These are phyloP conservation scores for Andinoacara biseriatus DNA, from an alignment of 2,113 vertebrate genomes.

Conservation along the genomic window DNA sequence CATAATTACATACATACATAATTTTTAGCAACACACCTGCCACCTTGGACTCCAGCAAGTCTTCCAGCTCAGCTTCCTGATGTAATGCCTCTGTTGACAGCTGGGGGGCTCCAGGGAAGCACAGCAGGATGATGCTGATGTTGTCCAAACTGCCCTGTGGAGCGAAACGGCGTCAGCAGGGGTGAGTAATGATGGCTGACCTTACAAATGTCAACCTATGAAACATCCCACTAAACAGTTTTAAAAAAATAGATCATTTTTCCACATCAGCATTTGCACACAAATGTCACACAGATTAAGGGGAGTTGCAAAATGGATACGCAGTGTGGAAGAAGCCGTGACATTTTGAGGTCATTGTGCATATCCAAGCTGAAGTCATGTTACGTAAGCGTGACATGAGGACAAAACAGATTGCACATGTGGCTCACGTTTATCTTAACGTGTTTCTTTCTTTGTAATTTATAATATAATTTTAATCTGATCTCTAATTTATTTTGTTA, in stretches of 20 bases:
- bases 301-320: conserved; percentile 36
- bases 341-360: conserved; percentile 75
- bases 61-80: conserved; percentile 81
- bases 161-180: conserved; percentile 10
- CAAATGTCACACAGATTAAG: conserved; percentile 28
- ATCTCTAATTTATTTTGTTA: background rate
- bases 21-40: conserved; percentile 67
- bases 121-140: conserved; percentile 85
- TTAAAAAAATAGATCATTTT: conserved; percentile 21
- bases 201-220: conserved; percentile 24
- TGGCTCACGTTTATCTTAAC: background rate
- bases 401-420: conserved; percentile 29
- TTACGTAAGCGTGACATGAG: conserved; percentile 62
- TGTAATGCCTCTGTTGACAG: conserved; percentile 81
- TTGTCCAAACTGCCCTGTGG: conserved; percentile 87
- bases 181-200: conserved; percentile 36
- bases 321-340: conserved; percentile 40
- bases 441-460: background rate
- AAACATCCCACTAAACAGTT: conserved; percentile 16
- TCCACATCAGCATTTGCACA: background rate
- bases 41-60: conserved; percentile 82
- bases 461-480: background rate
- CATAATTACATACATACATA: too few relatives aligned
- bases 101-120: conserved; percentile 84
- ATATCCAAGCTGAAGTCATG: conserved; percentile 55